phyloP scores from a whole-genome alignment of 2,888 invertebrate species.

The Nemotelus pantherinus region DNA sequence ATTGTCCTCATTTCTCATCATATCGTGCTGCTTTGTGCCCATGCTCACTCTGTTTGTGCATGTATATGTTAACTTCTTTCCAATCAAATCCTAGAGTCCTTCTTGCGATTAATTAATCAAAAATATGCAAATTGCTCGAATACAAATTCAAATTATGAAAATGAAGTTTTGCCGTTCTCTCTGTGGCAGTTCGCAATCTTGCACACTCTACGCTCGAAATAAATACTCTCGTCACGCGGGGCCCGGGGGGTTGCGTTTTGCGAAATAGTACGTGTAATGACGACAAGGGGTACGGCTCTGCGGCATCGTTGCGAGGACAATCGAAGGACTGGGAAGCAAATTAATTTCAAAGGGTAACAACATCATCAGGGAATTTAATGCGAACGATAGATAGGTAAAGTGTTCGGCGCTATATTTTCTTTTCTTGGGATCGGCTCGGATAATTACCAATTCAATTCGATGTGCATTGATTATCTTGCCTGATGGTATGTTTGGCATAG shows the following conservation, averaged over 20 bases:
- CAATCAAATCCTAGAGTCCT: slow-evolving; percentile 49
- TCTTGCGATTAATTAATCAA: slow-evolving; percentile 46
- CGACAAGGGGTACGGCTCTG: slow-evolving; percentile 34
- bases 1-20: slow-evolving; percentile 36
- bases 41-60: slow-evolving; percentile 18
- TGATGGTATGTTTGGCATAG: neutral
- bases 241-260: slow-evolving; percentile 13
- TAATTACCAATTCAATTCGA: slow-evolving; percentile 34
- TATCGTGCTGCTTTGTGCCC: neutral
- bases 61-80: slow-evolving; percentile 49
- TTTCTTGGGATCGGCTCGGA: slow-evolving; percentile 10
- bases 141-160: slow-evolving; percentile 47
- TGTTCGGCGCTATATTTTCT: slow-evolving; percentile 15
- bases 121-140: slow-evolving; percentile 46
- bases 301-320: slow-evolving; percentile 12
- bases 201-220: slow-evolving; percentile 8
- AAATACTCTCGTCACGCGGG: slow-evolving; percentile 19
- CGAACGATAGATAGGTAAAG: slow-evolving; percentile 39
- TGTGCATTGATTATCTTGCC: slow-evolving; percentile 2
- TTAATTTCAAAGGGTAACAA: slow-evolving; percentile 44
- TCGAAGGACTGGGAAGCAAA: slow-evolving; percentile 31
- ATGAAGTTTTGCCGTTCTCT: slow-evolving; percentile 41
- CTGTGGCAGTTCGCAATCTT: slow-evolving; percentile 21
- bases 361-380: slow-evolving; percentile 40
- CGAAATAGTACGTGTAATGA: slow-evolving; percentile 31